Percentiles rank a stretch among this genome's conserved stretches.
Evolutionary conservation across 2,888 invertebrate species (phyloP).

Genomic region (Phasia obesa): DNA sequence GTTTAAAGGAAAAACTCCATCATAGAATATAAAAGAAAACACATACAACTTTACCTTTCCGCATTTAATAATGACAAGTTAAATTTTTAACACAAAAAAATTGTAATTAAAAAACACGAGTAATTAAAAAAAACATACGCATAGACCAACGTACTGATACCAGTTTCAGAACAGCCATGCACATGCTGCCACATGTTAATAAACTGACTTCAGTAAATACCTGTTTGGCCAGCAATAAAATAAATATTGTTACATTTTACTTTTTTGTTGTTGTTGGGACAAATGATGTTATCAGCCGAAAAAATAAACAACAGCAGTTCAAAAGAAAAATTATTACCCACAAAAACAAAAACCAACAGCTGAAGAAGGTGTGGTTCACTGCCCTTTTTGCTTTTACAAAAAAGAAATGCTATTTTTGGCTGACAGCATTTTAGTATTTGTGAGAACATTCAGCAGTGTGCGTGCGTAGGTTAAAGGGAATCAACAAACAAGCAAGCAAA

Average conservation of each 20-base stretch:
- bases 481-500: too few relatives aligned
- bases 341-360: not conserved
- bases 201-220: constrained; percentile 29
- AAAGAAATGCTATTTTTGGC: constrained; percentile 33
- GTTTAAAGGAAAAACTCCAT: too few relatives aligned
- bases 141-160: not conserved
- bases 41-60: too few relatives aligned
- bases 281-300: not conserved
- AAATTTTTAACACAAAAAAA: not conserved
- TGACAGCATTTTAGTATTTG: constrained; percentile 27
- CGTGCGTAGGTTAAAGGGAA: constrained; percentile 29
- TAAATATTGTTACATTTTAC: constrained; percentile 8
- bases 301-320: constrained; percentile 10
- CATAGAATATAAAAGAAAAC: too few relatives aligned
- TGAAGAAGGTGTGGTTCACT: constrained; percentile 56
- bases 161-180: constrained; percentile 8
- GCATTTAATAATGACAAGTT: too few relatives aligned
- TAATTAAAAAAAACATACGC: not conserved
- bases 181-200: constrained; percentile 35
- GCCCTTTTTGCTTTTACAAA: constrained; percentile 32
- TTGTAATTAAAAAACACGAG: not conserved
- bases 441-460: not conserved
- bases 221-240: constrained; percentile 20
- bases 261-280: not conserved
- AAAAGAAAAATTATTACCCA: not conserved